Evolutionary conservation across 2,888 invertebrate species (phyloP).

Genomic region (Andrena haemorrhoa): DNA sequence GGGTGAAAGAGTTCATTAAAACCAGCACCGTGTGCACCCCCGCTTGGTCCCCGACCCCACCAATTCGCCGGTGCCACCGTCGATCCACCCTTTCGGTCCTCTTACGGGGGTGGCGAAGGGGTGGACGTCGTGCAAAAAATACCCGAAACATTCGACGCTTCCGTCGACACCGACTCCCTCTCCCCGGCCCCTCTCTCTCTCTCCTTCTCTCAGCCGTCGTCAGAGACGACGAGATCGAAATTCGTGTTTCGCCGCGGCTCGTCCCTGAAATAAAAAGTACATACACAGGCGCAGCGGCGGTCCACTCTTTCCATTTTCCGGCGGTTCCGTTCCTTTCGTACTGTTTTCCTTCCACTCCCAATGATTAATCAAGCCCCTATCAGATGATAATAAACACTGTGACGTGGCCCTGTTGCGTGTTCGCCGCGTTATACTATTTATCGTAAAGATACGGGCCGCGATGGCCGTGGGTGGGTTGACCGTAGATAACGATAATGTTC

Average conservation of each 20-base stretch:
- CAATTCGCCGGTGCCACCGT: constrained; percentile 63
- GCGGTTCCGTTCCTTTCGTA: neutral
- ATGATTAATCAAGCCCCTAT: constrained; percentile 67
- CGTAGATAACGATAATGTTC: constrained; percentile 68
- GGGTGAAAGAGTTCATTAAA: constrained; percentile 83
- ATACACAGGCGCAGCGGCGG: neutral
- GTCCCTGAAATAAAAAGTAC: constrained; percentile 10
- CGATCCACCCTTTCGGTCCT: constrained; percentile 50
- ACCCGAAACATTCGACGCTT: constrained; percentile 66
- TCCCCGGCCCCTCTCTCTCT: neutral
- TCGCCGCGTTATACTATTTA: constrained; percentile 67
- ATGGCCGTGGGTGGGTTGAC: constrained; percentile 41
- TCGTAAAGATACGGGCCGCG: constrained; percentile 62
- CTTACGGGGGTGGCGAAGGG: constrained; percentile 37
- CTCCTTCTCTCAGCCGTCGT: neutral
- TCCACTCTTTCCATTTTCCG: neutral
- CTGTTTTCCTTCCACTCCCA: constrained; percentile 30
- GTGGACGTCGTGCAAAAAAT: constrained; percentile 59
- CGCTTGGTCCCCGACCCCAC: constrained; percentile 65
- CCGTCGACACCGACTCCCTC: constrained; percentile 41
- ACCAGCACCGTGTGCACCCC: constrained; percentile 80
- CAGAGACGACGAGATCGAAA: constrained; percentile 35
- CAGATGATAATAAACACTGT: constrained; percentile 68
- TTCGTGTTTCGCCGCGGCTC: constrained; percentile 13
- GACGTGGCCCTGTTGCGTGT: constrained; percentile 69